Base-by-base conservation (phyloP, 1,140 invertebrate species). In the Stegodyphus mimosarum region DNA sequence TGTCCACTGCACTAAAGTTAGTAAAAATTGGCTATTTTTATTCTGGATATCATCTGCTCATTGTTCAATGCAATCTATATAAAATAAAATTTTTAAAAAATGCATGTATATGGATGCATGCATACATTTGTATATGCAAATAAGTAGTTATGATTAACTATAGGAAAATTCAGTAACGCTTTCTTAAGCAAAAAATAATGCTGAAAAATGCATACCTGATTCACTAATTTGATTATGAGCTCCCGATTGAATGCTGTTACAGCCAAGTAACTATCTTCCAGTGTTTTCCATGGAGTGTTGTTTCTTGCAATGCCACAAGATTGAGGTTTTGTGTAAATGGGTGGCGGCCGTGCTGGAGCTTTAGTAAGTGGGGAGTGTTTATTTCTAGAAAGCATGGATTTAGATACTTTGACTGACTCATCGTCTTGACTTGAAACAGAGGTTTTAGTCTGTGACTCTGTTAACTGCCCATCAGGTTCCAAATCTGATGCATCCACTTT, bases 201-300 rank as follows among this genome's bases (percentile, higher is more conserved):
- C 33, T 33, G 33, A 33, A 33, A 33, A 33, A 33, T 33, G 33
- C 33, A 2, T 78, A 86, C 83, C 50, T 86, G 83, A 72, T 77
- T 78, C 13, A 86, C 69, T 64, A 86, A 52, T 52, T 86, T 86
- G 9, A 78, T 48, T 7, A 86, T 53, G 60, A 86, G 67, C 64
- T 86, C 83, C 6, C 75, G 51, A 72, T 86, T 86, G 10, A 67
- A 77, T 51, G 75, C 7, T 53, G 74, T 71, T 15, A 86, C 13
- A 17, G 74, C 83, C 72, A 78, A 64, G 64, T 86, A 86, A 73
- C 83, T 86, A 60, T 86, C 75, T 78, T 86, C 83, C 49, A 86
- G 52, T 50, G 83, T 77, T 66, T 86, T 86, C 83, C 83, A 86
- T 15, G 83, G 74, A 64, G 77, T 77, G 10, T 53, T 52, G 70